Percentiles rank a stretch among this genome's conserved stretches.
These are phyloP conservation scores for Heteronetta atricapilla DNA, from an alignment of 2,113 vertebrate genomes.

Conservation along the genomic window DNA sequence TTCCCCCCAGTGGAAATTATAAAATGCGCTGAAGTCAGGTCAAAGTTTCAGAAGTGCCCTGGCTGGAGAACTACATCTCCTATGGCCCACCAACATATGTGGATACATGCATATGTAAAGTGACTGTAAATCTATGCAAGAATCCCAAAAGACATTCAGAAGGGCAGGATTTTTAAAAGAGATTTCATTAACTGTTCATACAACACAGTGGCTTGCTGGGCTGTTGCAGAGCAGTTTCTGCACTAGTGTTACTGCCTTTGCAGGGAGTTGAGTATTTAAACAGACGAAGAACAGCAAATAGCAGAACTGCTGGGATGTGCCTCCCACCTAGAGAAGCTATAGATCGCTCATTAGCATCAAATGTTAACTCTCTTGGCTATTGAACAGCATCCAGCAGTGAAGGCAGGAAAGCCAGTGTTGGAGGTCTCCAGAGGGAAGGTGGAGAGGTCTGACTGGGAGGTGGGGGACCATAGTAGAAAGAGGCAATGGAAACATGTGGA, in stretches of 20 bases:
- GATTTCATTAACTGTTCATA: not conserved
- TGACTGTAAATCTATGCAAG: fast-evolving
- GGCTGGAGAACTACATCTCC: not conserved
- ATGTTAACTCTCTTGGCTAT: no score
- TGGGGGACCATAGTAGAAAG: no score
- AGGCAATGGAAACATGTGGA: no score
- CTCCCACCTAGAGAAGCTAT: not conserved
- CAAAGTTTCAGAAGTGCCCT: not conserved
- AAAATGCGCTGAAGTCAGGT: not conserved
- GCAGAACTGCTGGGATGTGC: not conserved
- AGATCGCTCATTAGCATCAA: not conserved
- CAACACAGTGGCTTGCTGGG: not conserved
- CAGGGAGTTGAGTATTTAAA: not conserved
- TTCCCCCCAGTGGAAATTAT: not conserved
- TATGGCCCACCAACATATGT: fast-evolving
- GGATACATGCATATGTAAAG: not conserved
- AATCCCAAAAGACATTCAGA: fast-evolving
- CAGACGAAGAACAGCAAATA: not conserved
- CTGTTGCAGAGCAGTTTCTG: not conserved
- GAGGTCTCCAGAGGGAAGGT: not conserved
- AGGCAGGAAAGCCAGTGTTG: not conserved
- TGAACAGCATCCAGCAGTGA: not conserved
- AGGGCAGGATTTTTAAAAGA: not conserved
- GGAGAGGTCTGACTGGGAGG: not conserved
- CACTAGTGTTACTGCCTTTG: not conserved